Conservation (phyloP, 1,140 invertebrate species). For the Parasteatoda tepidariorum region DNA sequence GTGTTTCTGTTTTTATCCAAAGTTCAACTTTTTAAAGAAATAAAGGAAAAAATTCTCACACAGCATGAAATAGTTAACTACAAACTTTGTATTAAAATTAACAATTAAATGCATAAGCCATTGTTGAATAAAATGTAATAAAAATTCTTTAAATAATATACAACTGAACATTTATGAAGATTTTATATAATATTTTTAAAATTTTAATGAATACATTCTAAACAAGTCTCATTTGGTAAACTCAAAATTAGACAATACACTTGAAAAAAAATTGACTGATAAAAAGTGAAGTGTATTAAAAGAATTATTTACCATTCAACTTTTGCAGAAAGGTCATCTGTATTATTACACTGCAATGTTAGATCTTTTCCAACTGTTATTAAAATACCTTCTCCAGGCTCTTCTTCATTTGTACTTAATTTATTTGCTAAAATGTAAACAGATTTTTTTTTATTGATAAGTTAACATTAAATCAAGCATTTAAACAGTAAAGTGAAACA, state of each 20-base stretch:
- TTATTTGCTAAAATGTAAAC: conserved; percentile 28
- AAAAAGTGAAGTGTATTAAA: background rate
- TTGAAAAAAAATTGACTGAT: background rate
- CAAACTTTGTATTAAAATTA: background rate
- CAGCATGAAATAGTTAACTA: too few relatives aligned
- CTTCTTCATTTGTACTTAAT: conserved; percentile 50
- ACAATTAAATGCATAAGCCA: background rate
- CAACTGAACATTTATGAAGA: too few relatives aligned
- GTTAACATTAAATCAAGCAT: too few relatives aligned
- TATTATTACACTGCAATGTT: conserved; percentile 49
- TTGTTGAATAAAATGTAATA: background rate
- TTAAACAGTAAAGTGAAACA: too few relatives aligned
- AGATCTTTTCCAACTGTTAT: conserved; percentile 15
- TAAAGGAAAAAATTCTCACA: too few relatives aligned
- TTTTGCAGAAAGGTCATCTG: conserved; percentile 28
- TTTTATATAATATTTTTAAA: too few relatives aligned
- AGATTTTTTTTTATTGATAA: too few relatives aligned
- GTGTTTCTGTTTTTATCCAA: too few relatives aligned
- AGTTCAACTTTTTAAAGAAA: too few relatives aligned
- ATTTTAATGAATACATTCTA: too few relatives aligned
- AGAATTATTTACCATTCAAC: conserved; percentile 34
- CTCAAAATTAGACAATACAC: too few relatives aligned
- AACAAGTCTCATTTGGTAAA: too few relatives aligned
- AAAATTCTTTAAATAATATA: background rate
- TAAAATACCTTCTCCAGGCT: conserved; percentile 42